These are phyloP conservation scores for Dastarcus helophoroides DNA, from an alignment of 2,888 invertebrate genomes.

Conservation along the genomic window DNA sequence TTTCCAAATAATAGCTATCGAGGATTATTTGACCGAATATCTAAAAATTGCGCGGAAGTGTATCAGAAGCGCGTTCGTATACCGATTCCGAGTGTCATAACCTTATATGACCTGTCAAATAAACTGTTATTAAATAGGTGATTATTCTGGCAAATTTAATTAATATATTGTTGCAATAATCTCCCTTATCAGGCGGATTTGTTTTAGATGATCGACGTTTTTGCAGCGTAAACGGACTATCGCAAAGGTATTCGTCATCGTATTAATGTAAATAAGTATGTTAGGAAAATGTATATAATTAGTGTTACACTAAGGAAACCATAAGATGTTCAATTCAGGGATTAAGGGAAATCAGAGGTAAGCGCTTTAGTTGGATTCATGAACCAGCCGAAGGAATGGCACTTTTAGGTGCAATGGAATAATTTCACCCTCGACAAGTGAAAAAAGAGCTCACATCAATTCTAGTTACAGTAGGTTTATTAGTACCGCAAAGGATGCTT, in stretches of 20 bases:
- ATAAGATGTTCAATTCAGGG: conserved; percentile 31
- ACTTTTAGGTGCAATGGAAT: conserved; percentile 26
- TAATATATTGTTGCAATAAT: conserved; percentile 11
- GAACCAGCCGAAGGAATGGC: conserved; percentile 4
- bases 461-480: conserved; percentile 16
- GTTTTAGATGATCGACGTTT: conserved; percentile 9
- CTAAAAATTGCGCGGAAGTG: no score
- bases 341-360: conserved; percentile 24
- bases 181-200: conserved; percentile 2
- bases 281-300: conserved; percentile 14
- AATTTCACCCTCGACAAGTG: conserved; percentile 20
- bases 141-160: conserved; percentile 26
- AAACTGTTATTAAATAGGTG: conserved; percentile 24
- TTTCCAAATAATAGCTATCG: no score
- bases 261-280: conserved; percentile 11
- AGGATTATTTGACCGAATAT: no score
- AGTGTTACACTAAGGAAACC: conserved; percentile 16
- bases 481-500: conserved; percentile 17
- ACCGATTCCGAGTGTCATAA: conserved; percentile 25
- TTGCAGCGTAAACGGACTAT: conserved; percentile 2
- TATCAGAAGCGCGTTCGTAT: no score
- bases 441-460: conserved; percentile 17
- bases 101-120: conserved; percentile 33
- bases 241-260: conserved; percentile 8
- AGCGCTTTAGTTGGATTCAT: background rate